phyloP scores from a whole-genome alignment of 2,888 invertebrate species.

The Mycogona germanica region DNA sequence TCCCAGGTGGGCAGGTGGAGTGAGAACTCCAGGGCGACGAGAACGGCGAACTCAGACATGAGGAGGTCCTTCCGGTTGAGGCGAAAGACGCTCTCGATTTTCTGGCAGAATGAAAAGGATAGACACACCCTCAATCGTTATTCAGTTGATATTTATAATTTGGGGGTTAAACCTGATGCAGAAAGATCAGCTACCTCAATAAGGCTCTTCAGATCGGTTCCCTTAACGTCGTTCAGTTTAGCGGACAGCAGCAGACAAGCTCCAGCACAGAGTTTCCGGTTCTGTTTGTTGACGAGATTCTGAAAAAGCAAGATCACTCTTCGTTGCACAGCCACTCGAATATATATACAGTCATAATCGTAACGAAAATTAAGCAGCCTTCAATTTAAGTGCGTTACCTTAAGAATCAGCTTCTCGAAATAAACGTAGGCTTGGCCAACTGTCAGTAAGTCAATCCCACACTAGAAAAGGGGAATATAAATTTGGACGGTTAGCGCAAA shows the following conservation, averaged over 20 bases:
- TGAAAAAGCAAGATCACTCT: conserved; percentile 22
- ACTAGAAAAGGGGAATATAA: conserved; percentile 37
- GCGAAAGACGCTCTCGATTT: conserved; percentile 80
- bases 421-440: conserved; percentile 97
- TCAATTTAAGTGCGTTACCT: conserved; percentile 34
- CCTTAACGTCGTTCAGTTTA: conserved; percentile 94
- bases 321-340: background rate
- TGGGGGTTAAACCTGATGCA: too few species aligned
- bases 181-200: conserved; percentile 89
- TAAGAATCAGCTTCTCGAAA: conserved; percentile 89
- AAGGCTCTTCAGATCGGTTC: conserved; percentile 66
- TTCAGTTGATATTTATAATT: too few species aligned
- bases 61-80: conserved; percentile 81
- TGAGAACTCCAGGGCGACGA: conserved; percentile 89
- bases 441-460: conserved; percentile 67
- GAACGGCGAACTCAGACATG: conserved; percentile 83
- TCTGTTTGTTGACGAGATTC: conserved; percentile 82
- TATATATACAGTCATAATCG: background rate
- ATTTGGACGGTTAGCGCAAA: too few species aligned
- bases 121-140: too few species aligned
- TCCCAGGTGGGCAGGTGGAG: conserved; percentile 84
- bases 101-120: conserved; percentile 43
- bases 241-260: conserved; percentile 88
- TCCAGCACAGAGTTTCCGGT: conserved; percentile 89
- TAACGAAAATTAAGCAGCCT: background rate